Percentiles rank a stretch among this genome's conserved stretches.
Conservation (phyloP, 2,797 vertebrate genomes). For the Ctenopoma multispine region DNA sequence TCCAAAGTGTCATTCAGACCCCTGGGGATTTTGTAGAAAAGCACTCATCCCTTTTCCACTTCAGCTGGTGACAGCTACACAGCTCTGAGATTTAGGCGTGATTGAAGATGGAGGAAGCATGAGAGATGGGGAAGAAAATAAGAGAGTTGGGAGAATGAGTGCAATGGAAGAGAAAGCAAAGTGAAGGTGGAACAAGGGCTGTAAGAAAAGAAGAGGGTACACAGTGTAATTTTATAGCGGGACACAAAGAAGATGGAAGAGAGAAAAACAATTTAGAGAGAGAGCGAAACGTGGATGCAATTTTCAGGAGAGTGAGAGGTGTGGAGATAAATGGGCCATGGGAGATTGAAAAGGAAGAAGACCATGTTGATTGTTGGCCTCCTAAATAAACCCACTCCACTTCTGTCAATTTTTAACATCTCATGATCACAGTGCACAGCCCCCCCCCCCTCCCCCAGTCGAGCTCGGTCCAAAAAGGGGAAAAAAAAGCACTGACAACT, state of each 20-base stretch:
- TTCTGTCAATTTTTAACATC: slow-evolving; percentile 53
- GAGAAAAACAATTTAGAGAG: slow-evolving; percentile 33
- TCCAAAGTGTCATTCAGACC: slow-evolving; percentile 19
- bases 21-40: slow-evolving; percentile 20
- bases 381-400: slow-evolving; percentile 38
- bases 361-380: slow-evolving; percentile 33
- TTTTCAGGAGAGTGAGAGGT: slow-evolving; percentile 41
- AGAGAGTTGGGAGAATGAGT: neutral
- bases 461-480: neutral
- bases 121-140: neutral
- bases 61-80: slow-evolving; percentile 31
- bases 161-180: slow-evolving; percentile 1
- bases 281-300: slow-evolving; percentile 33
- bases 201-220: slow-evolving; percentile 23
- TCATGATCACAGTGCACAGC: slow-evolving; percentile 33
- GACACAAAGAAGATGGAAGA: slow-evolving; percentile 23
- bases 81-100: slow-evolving; percentile 23
- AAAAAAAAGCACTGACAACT: neutral
- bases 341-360: slow-evolving; percentile 54
- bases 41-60: slow-evolving; percentile 33
- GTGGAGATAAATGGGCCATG: slow-evolving; percentile 32
- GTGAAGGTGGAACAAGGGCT: slow-evolving; percentile 18
- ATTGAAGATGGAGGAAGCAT: slow-evolving; percentile 11
- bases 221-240: slow-evolving; percentile 4
- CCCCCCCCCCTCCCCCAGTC: neutral